phyloP scores from a whole-genome alignment of 2,888 invertebrate species.

The Campoplex capitator region DNA sequence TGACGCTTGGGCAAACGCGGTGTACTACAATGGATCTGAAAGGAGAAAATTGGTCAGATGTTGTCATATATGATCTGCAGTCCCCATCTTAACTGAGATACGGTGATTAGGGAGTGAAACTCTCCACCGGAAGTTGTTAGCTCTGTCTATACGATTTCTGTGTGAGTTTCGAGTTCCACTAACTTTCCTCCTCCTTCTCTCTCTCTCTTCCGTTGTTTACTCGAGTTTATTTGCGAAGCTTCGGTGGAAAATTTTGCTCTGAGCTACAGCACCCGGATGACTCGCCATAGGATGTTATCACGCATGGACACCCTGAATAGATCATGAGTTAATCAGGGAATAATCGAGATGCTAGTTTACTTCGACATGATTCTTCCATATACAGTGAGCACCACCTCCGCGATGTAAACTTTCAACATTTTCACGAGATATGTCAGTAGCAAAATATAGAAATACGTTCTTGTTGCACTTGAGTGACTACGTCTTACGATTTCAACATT shows the following conservation, averaged over 20 bases:
- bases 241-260: conserved; percentile 43
- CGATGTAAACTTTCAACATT: background rate
- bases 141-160: conserved; percentile 40
- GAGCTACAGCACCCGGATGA: conserved; percentile 30
- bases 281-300: conserved; percentile 39
- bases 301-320: conserved; percentile 12
- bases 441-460: background rate
- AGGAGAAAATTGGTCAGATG: conserved; percentile 9
- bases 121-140: conserved; percentile 63
- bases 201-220: conserved; percentile 36
- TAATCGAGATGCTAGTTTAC: background rate
- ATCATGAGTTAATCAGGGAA: conserved; percentile 15
- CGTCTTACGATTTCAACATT: background rate
- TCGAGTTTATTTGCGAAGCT: conserved; percentile 45
- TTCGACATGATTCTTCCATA: background rate
- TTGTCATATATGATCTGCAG: background rate
- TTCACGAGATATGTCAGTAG: background rate
- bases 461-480: background rate
- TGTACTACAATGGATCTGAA: conserved; percentile 12
- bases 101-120: conserved; percentile 59
- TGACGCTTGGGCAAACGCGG: conserved; percentile 39
- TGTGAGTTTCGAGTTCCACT: conserved; percentile 41
- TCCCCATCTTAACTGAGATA: conserved; percentile 38
- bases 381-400: background rate
- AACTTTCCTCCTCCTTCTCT: background rate